Evolutionary conservation across 2,113 vertebrate species (phyloP).

Genomic region (Poicephalus meyeri): DNA sequence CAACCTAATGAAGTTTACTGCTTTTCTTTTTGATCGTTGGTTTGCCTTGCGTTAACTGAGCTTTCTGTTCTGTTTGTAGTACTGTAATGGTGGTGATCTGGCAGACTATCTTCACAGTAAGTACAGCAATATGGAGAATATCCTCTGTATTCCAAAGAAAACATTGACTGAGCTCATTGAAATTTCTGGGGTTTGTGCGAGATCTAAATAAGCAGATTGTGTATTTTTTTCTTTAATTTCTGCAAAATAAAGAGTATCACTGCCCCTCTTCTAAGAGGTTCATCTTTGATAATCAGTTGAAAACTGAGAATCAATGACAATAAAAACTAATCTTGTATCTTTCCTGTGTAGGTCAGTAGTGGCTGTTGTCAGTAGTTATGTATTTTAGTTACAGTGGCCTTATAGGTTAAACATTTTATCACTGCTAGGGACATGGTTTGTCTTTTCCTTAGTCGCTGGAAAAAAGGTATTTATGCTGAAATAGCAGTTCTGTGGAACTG

Average conservation of each 20-base stretch:
- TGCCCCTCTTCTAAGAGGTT: background rate
- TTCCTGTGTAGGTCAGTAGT: background rate
- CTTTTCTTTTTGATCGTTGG: background rate
- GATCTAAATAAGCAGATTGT: background rate
- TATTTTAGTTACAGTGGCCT: background rate
- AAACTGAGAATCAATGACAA: background rate
- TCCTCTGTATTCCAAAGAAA: background rate
- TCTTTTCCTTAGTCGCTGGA: background rate
- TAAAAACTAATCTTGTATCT: background rate
- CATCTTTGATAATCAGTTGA: background rate
- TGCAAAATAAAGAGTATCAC: background rate
- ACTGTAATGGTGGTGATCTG: conserved; percentile 96
- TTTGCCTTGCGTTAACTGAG: background rate
- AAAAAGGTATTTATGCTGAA: background rate
- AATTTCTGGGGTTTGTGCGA: background rate
- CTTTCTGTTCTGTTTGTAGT: conserved; percentile 76
- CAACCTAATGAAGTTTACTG: background rate
- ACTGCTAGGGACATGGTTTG: background rate
- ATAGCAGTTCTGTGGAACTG: background rate
- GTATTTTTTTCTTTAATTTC: background rate
- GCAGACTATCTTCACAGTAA: conserved; percentile 97
- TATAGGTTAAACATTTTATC: background rate
- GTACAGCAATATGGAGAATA: conserved; percentile 53
- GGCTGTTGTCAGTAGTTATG: background rate
- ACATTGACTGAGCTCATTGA: background rate